A percentile compares a stretch with the other conserved stretches of the same genome.
Conservation (phyloP, 2,113 vertebrate species). For the Lota lota region DNA sequence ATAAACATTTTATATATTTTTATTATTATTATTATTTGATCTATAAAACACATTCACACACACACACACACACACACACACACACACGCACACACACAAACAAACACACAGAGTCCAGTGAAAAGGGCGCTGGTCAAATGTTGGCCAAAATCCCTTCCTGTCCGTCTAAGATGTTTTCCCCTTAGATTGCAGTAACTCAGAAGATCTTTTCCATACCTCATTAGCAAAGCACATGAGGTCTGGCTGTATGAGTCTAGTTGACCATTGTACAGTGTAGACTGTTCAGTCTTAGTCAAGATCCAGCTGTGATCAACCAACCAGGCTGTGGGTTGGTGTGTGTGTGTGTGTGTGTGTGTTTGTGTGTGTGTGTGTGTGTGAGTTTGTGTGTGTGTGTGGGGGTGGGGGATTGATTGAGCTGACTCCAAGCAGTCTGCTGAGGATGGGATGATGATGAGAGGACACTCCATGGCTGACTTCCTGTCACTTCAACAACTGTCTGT, state of each 20-base stretch:
- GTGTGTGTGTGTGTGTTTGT: conserved; percentile 32
- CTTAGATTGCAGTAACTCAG: too few species aligned
- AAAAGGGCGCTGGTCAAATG: too few species aligned
- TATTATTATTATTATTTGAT: neutral
- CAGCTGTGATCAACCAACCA: neutral
- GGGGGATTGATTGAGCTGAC: conserved; percentile 64
- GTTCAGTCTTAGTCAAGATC: neutral
- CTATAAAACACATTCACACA: too few species aligned
- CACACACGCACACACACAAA: too few species aligned
- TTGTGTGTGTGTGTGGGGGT: conserved; percentile 35
- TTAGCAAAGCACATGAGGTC: too few species aligned
- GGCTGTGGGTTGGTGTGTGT: conserved; percentile 31
- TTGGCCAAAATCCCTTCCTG: too few species aligned
- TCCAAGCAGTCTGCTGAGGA: conserved; percentile 56
- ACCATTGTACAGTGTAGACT: too few species aligned
- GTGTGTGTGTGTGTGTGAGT: conserved; percentile 21
- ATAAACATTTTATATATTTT: neutral
- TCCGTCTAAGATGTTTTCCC: too few species aligned
- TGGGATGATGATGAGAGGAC: conserved; percentile 62
- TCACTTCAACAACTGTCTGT: conserved; percentile 4
- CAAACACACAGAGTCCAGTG: too few species aligned
- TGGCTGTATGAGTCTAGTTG: too few species aligned
- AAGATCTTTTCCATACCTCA: too few species aligned
- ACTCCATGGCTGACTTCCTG: conserved; percentile 43
- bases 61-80: too few species aligned